Evolutionary conservation across 2,113 vertebrate genomes (phyloP), one percentile per base, ranked within the genome.

Genomic region (Chloebia gouldiae): DNA sequence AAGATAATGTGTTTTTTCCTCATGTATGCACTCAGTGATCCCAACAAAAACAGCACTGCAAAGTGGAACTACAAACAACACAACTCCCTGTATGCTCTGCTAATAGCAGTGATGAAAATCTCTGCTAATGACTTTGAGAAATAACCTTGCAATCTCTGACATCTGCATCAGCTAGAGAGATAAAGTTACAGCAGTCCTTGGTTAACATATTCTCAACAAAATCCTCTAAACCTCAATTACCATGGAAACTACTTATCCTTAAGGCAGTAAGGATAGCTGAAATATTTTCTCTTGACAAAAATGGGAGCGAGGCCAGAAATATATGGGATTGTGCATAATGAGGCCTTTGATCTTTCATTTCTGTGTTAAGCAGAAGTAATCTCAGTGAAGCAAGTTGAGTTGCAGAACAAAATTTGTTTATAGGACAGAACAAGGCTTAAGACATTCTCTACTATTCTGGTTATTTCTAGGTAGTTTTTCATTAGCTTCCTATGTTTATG

Each of bases 221-320:
- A 89, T 88, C 42, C 63, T 56, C 39, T 64, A 78, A 89, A 89
- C 25, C 31, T 82, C 57, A 90, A 91, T 91, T 92, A 61, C 93
- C 87, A 95, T 94, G 85, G 94, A 93, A 96, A 94, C 73, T 57
- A 70, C 81, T 93, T 95, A 87, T 79, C 63, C 66, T 72, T 66
- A 88, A 90, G 78, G 66, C 68, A 88, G 45, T 42, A 35, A 47
- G 65, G 73, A 80, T 11, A 65, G 66, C 70, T 66, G 75, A 92
- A 85, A 54, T 92, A 77, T 73, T 91, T 95, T 90, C 83, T 85
- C 56, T 61, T 87, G n/a, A 80, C 59, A 88, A 82, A 91, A 90
- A 89, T 18, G 75, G 61, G 89, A 92, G 24, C 1, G 20, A 89
- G 37, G 73, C 57, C 84, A 95, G 50, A 87, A 90, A 71, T 89